A percentile compares a stretch with the other conserved stretches of the same genome.
Evolutionary conservation across 1,140 invertebrate genomes (phyloP).

Genomic region (Drosophila tropicalis): DNA sequence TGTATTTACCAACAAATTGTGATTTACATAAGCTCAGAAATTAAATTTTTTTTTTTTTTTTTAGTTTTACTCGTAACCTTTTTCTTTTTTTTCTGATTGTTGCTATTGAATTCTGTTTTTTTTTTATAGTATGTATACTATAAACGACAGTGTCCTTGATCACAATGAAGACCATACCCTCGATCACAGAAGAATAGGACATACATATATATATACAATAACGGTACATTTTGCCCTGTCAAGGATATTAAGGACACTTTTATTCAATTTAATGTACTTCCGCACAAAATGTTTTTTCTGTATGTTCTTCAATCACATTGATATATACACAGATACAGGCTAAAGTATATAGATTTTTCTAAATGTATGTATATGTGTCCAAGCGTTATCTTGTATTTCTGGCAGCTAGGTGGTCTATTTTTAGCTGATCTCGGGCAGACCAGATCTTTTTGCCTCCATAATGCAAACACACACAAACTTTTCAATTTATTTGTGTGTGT

Average conservation of each 20-base stretch:
- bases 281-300: constrained; percentile 1
- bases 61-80: background rate
- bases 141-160: constrained; percentile 1
- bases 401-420: constrained; percentile 72
- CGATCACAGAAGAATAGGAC: background rate
- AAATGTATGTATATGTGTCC: constrained; percentile 39
- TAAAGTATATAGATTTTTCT: background rate
- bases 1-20: background rate
- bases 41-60: background rate
- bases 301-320: constrained; percentile 21
- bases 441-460: constrained; percentile 57
- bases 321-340: constrained; percentile 20
- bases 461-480: constrained; percentile 39
- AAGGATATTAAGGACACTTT: constrained; percentile 26
- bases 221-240: background rate
- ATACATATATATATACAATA: background rate
- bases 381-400: constrained; percentile 58
- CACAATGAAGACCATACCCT: background rate
- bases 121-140: background rate
- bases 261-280: constrained; percentile 7
- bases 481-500: constrained; percentile 19
- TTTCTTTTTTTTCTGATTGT: background rate
- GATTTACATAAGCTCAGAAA: constrained; percentile 2
- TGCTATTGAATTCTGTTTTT: background rate
- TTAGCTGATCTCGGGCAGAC: constrained; percentile 57